Conservation (phyloP, 2,113 vertebrate species). For the Thalassarche chlororhynchos region DNA sequence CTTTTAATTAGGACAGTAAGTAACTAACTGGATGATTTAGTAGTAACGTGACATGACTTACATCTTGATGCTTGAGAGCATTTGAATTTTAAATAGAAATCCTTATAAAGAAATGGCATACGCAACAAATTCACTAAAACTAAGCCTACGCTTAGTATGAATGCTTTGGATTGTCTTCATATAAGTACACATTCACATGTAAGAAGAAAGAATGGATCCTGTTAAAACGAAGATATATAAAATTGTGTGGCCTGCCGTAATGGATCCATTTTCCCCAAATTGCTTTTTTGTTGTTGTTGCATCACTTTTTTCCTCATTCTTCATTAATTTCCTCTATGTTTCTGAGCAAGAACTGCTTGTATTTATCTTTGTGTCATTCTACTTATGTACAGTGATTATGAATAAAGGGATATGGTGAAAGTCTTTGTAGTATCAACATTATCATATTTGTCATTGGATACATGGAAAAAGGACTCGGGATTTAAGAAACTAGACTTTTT, state of each 20-base stretch:
- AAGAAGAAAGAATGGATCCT: not conserved
- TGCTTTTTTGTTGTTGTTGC: not conserved
- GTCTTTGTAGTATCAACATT: not conserved
- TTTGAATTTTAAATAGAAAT: conserved; percentile 27
- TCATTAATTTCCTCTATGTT: not conserved
- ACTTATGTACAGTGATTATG: not conserved
- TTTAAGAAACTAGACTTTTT: not conserved
- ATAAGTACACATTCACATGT: not conserved
- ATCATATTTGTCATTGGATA: not conserved
- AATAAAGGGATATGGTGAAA: not conserved
- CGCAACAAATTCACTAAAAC: not conserved
- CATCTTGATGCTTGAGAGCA: not conserved
- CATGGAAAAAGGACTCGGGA: not conserved
- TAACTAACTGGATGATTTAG: not conserved
- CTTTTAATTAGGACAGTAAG: not conserved
- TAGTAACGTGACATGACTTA: not conserved
- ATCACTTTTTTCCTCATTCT: not conserved
- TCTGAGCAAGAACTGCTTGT: not conserved
- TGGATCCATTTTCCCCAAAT: not conserved
- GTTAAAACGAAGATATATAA: not conserved
- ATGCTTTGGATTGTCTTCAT: not conserved
- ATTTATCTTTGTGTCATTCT: not conserved
- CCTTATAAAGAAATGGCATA: not conserved
- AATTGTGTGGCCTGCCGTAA: not conserved
- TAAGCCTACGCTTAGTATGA: not conserved